These are phyloP conservation scores for Karalla daura DNA, from an alignment of 2,797 vertebrate species.

Conservation along the genomic window DNA sequence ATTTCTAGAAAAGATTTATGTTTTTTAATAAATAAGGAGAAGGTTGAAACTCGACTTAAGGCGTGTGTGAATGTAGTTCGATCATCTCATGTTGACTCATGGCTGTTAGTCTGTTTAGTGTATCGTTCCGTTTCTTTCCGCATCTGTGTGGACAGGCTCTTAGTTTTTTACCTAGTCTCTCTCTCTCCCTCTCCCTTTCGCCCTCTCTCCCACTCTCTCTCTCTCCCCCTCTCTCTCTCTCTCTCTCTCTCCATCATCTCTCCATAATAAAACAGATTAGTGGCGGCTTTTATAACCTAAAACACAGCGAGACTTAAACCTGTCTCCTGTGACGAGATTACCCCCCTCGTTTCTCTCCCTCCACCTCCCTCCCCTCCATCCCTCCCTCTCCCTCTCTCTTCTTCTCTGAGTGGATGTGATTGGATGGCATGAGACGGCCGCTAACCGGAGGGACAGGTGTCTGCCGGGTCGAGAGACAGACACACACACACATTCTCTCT, in stretches of 20 bases:
- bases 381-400: background rate
- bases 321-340: conserved; percentile 63
- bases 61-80: too few relatives aligned
- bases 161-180: too few relatives aligned
- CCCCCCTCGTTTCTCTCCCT: background rate
- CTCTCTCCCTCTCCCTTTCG: background rate
- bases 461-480: conserved; percentile 13
- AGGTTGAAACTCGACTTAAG: too few relatives aligned
- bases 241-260: conserved; percentile 6
- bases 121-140: too few relatives aligned
- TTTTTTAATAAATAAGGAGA: too few relatives aligned
- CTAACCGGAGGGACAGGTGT: conserved; percentile 58
- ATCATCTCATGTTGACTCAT: too few relatives aligned
- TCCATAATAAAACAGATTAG: conserved; percentile 62
- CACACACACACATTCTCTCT: conserved; percentile 17
- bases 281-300: conserved; percentile 50
- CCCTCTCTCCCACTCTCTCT: background rate
- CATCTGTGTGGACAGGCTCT: too few relatives aligned
- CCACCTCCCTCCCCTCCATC: background rate
- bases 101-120: too few relatives aligned
- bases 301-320: conserved; percentile 63
- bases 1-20: too few relatives aligned
- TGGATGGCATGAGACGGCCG: conserved; percentile 20
- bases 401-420: conserved; percentile 39
- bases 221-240: background rate